Base-by-base conservation (phyloP, 2,888 invertebrate genomes). In the Napeogenes sylphis region DNA sequence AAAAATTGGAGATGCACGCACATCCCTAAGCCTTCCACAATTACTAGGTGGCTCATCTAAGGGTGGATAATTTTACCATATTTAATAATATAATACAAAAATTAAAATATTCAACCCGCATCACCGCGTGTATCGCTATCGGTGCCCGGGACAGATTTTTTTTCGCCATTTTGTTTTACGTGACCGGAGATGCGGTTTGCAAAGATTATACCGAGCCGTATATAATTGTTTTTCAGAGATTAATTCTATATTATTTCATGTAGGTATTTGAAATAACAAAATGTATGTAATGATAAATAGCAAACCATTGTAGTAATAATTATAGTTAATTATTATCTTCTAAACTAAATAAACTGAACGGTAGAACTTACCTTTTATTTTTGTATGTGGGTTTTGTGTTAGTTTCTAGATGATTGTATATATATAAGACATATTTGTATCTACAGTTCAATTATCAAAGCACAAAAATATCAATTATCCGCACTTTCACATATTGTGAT, bases 31-130 rank as follows among this genome's bases (percentile, higher is more conserved):
- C 75, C 70, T 68, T 70, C 71, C 70, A 74, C 73, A 74, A 73
- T 73, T 73, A 73, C 74, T 79, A 83, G 82, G 82, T 80, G 79
- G 79, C 77, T 72, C 75, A 79, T 77, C 76, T 75, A 63, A 57
- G 73, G 71, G 53, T 57, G 68, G 75, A 75, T 76, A 78, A 81
- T 80, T 82, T 82, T 82, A 77, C 81, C 82, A 85, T 85, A 85
- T 85, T 83, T 82, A 83, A 84, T 84, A 82, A 83, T 79, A 82
- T 81, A 79, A 81, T 78, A 83, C 83, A 85, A 84, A 81, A 83
- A 84, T 80, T 85, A 85, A 89, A 83, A 81, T 88, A 90, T 90
- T 90, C 90, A 71, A 66, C 70, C 78, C 80, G 82, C 90, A 87
- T 88, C 70, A 81, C 73, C 72, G 69, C 80, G 82, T 81, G 86